phyloP scores from a whole-genome alignment of 2,888 invertebrate genomes.

The Phania funesta region DNA sequence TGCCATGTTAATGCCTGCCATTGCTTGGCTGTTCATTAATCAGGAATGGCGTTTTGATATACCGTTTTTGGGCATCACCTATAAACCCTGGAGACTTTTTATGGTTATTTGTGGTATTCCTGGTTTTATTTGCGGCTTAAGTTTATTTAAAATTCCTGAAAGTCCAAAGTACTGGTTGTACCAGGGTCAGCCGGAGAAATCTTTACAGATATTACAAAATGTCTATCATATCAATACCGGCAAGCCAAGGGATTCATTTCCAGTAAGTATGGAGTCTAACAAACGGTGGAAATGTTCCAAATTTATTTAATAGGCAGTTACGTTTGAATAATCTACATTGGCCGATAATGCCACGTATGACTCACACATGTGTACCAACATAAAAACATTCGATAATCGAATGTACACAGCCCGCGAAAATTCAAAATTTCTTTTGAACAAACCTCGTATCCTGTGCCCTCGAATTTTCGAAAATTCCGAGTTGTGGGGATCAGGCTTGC shows the following conservation, averaged over 20 bases:
- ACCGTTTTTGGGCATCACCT: conserved; percentile 72
- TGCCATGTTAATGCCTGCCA: conserved; percentile 76
- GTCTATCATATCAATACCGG: conserved; percentile 74
- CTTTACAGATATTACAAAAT: conserved; percentile 72
- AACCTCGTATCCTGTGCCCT: too few relatives aligned
- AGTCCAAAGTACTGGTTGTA: conserved; percentile 77
- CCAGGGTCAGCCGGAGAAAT: conserved; percentile 72
- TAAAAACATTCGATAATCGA: too few relatives aligned
- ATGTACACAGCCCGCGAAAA: too few relatives aligned
- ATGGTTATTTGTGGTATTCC: conserved; percentile 76
- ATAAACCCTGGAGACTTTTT: conserved; percentile 78
- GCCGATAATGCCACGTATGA: too few relatives aligned
- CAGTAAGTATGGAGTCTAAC: conserved; percentile 63
- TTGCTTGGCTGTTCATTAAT: conserved; percentile 77
- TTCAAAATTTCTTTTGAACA: too few relatives aligned
- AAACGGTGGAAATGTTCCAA: neutral
- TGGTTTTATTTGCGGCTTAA: conserved; percentile 73
- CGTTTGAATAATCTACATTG: too few relatives aligned
- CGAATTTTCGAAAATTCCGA: too few relatives aligned
- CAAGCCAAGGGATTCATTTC: conserved; percentile 69
- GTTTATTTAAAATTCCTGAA: conserved; percentile 76
- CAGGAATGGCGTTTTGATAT: conserved; percentile 74
- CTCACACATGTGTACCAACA: too few relatives aligned
- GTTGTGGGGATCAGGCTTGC: too few relatives aligned
- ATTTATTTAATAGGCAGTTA: too few relatives aligned